A percentile compares a stretch with the other conserved stretches of the same genome.
Conservation (phyloP, 2,113 vertebrate species). For the Amphilophus citrinellus region DNA sequence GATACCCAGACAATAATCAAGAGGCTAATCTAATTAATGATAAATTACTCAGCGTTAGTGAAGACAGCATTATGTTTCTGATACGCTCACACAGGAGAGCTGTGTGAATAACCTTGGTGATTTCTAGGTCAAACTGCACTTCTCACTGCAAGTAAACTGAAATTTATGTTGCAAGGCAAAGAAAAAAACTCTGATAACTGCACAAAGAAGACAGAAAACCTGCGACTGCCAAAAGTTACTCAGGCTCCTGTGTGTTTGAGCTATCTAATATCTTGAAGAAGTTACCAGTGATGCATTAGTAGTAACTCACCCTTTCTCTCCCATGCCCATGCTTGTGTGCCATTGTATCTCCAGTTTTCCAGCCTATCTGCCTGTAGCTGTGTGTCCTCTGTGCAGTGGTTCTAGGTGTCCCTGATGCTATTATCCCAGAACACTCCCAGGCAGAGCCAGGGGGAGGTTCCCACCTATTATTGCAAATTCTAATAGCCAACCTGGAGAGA, state of each 20-base stretch:
- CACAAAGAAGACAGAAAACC: conserved; percentile 5
- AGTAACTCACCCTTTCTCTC: conserved; percentile 75
- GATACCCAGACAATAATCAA: background rate
- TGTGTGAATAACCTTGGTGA: background rate
- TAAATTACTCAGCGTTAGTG: conserved; percentile 25
- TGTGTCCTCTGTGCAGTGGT: conserved; percentile 71
- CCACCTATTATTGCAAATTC: conserved; percentile 74
- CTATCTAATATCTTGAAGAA: conserved; percentile 24
- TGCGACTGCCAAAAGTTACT: conserved; percentile 3
- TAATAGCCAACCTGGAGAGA: conserved; percentile 68
- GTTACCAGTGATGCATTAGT: conserved; percentile 28
- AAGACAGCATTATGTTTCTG: conserved; percentile 17
- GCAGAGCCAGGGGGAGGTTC: conserved; percentile 72
- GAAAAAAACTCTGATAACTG: background rate
- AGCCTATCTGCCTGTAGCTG: conserved; percentile 59
- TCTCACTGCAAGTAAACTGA: background rate
- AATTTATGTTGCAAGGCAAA: background rate
- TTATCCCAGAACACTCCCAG: conserved; percentile 79
- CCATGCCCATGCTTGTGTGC: conserved; percentile 71
- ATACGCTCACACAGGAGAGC: conserved; percentile 7
- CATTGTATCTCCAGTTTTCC: conserved; percentile 65
- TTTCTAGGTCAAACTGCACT: background rate
- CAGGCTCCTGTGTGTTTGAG: conserved; percentile 13
- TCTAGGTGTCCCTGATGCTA: conserved; percentile 78
- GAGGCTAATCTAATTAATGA: conserved; percentile 36